Evolutionary conservation across 2,797 vertebrate species (phyloP), one percentile per base, ranked within the genome.

Genomic region (Onychomys torridus): DNA sequence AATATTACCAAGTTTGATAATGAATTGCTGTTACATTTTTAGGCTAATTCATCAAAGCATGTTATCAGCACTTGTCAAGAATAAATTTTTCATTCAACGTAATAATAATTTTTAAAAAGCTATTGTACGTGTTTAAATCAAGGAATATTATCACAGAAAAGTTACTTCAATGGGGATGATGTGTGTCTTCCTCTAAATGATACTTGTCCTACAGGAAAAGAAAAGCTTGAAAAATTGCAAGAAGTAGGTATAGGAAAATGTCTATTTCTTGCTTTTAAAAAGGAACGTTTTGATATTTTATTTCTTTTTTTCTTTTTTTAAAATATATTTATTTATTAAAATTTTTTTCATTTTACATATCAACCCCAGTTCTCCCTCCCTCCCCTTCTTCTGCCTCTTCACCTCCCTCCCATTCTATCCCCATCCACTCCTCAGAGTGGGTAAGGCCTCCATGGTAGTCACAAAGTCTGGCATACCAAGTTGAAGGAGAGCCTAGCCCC

Each of bases 241-340:
- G 83, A 96, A 97, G 32, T n/a, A 78, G 86, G 46, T 49, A 9
- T n/a, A 87, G 91, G 89, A 93, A 92, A 95, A 96, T 65, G 94
- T 98, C 7, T 19, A 77, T 98, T 97, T 91, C 91, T 97, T 94
- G 55, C 95, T 98, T 97, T 98, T 95, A 97, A 96, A 95, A 97
- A 96, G 93, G 84, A 97, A 55, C 69, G 90, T 98, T 85, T 97
- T 98, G 95, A 95, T 97, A 97, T 97, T 98, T 97, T 93, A 94
- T 98, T 98, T 98, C 93, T 52, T 94, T 57, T 46, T 46, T 5
- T 95, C n/a, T n/a, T n/a, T n/a, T n/a, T n/a, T n/a, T n/a, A n/a
- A n/a, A n/a, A n/a, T n/a, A n/a, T n/a, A n/a, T n/a, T n/a, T n/a
- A n/a, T n/a, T n/a, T n/a, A n/a, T n/a, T n/a, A n/a, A n/a, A n/a